Conservation (phyloP, 2,888 invertebrate genomes). For the Ischnura elegans region DNA sequence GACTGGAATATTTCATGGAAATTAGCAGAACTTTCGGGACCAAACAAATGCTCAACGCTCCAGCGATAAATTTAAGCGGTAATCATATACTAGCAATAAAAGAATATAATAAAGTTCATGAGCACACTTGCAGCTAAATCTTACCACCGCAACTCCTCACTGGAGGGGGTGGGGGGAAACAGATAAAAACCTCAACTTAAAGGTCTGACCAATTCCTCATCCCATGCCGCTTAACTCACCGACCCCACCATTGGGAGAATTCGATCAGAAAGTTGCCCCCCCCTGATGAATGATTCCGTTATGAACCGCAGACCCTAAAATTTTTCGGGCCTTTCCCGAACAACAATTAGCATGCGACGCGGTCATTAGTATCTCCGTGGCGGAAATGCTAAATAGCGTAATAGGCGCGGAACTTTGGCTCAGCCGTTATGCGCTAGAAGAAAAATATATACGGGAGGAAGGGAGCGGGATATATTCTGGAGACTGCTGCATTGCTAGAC, state of each 20-base stretch:
- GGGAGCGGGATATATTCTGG: slow-evolving; percentile 10
- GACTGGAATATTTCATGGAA: not conserved
- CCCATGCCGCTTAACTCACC: too few relatives aligned
- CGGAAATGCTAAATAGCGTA: not conserved
- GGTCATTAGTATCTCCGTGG: slow-evolving; percentile 33
- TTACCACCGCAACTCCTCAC: not conserved
- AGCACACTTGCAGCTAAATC: not conserved
- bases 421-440: not conserved
- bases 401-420: not conserved
- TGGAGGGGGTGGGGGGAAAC: not conserved
- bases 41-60: not conserved
- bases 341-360: slow-evolving; percentile 31
- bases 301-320: slow-evolving; percentile 22
- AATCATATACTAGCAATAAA: not conserved
- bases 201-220: not conserved
- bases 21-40: not conserved
- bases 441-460: not conserved
- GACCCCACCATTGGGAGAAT: not conserved
- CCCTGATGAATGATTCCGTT: slow-evolving; percentile 36
- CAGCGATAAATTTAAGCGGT: not conserved
- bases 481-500: slow-evolving; percentile 31
- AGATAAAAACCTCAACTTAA: not conserved
- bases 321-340: not conserved
- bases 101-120: slow-evolving; percentile 10
- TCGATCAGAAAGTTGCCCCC: not conserved